Percentiles rank a stretch among this genome's conserved stretches.
Conservation (phyloP, 2,113 vertebrate species). For the Callithrix jacchus region DNA sequence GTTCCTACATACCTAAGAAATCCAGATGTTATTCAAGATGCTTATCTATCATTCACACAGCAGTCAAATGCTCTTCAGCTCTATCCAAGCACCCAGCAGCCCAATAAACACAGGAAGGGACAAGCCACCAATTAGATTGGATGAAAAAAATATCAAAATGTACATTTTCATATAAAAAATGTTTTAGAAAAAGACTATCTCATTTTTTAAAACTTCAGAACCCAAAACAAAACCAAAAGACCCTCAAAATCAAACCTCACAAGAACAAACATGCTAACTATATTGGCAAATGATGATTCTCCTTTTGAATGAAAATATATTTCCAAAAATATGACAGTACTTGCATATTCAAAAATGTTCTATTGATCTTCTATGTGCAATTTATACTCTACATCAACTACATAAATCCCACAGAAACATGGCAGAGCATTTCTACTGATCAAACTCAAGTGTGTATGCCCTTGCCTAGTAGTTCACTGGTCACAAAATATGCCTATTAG, state of each 20-base stretch:
- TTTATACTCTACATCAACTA: background rate
- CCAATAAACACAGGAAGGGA: background rate
- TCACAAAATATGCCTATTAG: background rate
- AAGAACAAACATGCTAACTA: background rate
- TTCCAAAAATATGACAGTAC: background rate
- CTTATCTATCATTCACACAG: background rate
- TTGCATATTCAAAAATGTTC: background rate
- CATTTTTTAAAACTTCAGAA: background rate
- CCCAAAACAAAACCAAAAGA: background rate
- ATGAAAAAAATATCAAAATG: background rate
- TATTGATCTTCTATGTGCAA: background rate
- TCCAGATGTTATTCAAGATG: background rate
- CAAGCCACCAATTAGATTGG: background rate
- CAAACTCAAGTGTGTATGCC: background rate
- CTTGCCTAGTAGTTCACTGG: background rate
- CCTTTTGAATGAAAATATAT: background rate
- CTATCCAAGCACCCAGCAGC: background rate
- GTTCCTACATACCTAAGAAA: background rate
- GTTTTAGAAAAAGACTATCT: background rate
- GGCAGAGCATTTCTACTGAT: background rate
- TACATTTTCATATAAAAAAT: background rate
- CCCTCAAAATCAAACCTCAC: background rate
- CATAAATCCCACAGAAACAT: background rate
- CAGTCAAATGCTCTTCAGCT: background rate
- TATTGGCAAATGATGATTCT: background rate